phyloP scores from a whole-genome alignment of 2,888 invertebrate species.

The Leucania comma region DNA sequence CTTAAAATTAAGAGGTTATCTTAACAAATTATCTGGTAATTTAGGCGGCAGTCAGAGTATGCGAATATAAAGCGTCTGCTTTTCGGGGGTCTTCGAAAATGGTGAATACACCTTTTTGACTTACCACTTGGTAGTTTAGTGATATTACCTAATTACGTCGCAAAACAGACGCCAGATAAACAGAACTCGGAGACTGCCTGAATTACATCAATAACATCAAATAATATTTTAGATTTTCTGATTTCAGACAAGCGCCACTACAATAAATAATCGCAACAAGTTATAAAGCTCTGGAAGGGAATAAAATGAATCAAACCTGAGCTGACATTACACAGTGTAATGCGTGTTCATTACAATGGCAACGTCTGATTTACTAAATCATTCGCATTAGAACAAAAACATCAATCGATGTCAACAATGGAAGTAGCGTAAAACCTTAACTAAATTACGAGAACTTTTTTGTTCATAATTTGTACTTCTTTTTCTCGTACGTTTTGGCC shows the following conservation, averaged over 20 bases:
- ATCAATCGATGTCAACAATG: slow-evolving; percentile 67
- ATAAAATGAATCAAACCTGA: slow-evolving; percentile 27
- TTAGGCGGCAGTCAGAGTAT: slow-evolving; percentile 24
- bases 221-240: slow-evolving; percentile 35
- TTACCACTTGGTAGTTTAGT: slow-evolving; percentile 8
- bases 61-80: slow-evolving; percentile 22
- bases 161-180: slow-evolving; percentile 20
- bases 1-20: slow-evolving; percentile 74
- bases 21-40: slow-evolving; percentile 39
- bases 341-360: slow-evolving; percentile 23
- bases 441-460: slow-evolving; percentile 84
- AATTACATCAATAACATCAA: slow-evolving; percentile 23
- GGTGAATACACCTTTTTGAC: background rate
- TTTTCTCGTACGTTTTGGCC: slow-evolving; percentile 87
- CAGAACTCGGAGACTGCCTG: slow-evolving; percentile 15
- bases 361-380: slow-evolving; percentile 36
- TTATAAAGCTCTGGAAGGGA: slow-evolving; percentile 20
- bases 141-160: background rate
- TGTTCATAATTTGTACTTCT: slow-evolving; percentile 86
- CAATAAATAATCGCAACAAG: slow-evolving; percentile 49
- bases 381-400: slow-evolving; percentile 58
- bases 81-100: slow-evolving; percentile 11
- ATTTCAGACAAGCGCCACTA: slow-evolving; percentile 35
- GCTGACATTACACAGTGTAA: slow-evolving; percentile 36
- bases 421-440: slow-evolving; percentile 79